Conservation (phyloP, 2,797 vertebrate genomes). For the Ateles fusciceps region DNA sequence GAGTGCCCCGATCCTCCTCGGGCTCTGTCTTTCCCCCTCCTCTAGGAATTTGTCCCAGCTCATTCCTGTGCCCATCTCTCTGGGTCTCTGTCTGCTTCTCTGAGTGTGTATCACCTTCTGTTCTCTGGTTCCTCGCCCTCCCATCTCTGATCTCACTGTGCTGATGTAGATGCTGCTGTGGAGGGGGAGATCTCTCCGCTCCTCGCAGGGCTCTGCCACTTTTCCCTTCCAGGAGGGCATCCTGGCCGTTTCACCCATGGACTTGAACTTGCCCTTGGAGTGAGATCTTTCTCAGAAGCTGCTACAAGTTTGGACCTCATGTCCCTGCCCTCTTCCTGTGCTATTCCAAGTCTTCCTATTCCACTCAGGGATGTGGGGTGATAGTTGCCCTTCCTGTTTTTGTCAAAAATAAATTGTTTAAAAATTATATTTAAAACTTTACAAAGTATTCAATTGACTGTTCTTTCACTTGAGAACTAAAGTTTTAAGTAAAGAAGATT, state of each 20-base stretch:
- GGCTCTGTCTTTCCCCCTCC: neutral
- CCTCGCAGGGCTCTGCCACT: neutral
- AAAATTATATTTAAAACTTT: slow-evolving; percentile 51
- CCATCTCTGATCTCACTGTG: neutral
- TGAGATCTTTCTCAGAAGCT: slow-evolving; percentile 46
- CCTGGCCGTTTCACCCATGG: slow-evolving; percentile 65
- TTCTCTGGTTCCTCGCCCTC: neutral
- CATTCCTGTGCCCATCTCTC: neutral
- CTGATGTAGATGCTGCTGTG: too few relatives aligned
- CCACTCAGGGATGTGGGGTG: slow-evolving; percentile 22
- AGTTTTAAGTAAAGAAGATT: neutral
- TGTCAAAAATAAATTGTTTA: slow-evolving; percentile 49
- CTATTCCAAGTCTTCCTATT: neutral
- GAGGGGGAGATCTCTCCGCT: neutral
- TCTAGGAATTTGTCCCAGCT: neutral
- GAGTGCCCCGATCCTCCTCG: neutral
- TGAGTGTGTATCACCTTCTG: neutral
- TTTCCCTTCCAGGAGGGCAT: slow-evolving; percentile 70
- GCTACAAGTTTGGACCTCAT: neutral
- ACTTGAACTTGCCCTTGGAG: slow-evolving; percentile 77
- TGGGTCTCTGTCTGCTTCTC: neutral
- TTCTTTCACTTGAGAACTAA: neutral
- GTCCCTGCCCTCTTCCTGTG: neutral
- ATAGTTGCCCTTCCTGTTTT: neutral
- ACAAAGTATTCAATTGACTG: neutral